A percentile compares a stretch with the other conserved stretches of the same genome.
Evolutionary conservation across 1,140 invertebrate genomes (phyloP).

Genomic region (Caenorhabditis inopinata): DNA sequence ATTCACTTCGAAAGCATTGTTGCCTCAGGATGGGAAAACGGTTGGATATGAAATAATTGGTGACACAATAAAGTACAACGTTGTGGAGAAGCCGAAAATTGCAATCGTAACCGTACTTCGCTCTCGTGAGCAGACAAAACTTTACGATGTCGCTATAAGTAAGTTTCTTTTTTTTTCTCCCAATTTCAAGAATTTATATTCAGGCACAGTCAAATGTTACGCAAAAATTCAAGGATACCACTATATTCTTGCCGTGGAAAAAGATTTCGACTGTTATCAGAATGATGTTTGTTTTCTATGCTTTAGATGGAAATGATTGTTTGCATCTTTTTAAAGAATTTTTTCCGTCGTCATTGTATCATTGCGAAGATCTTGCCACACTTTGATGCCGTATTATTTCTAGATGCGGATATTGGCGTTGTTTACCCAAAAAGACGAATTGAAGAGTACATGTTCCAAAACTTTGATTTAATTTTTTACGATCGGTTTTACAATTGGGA

Average conservation of each 20-base stretch:
- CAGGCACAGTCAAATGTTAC: conserved; percentile 38
- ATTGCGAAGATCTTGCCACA: not conserved
- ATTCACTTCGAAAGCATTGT: too few relatives aligned
- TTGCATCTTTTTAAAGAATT: not conserved
- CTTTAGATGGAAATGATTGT: not conserved
- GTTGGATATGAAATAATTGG: conserved; percentile 20
- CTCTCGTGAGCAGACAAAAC: not conserved
- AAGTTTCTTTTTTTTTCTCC: not conserved
- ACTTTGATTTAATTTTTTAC: conserved; percentile 59
- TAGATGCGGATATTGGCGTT: conserved; percentile 61
- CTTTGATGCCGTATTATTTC: conserved; percentile 56
- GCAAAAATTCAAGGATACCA: conserved; percentile 38
- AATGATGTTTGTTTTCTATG: conserved; percentile 12
- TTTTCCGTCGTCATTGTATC: conserved; percentile 35
- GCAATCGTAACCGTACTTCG: not conserved
- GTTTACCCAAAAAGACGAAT: conserved; percentile 62
- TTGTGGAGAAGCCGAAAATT: conserved; percentile 2
- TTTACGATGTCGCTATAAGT: not conserved
- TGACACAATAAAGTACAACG: not conserved
- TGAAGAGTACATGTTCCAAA: conserved; percentile 59
- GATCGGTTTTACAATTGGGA: conserved; percentile 64
- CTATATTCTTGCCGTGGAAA: conserved; percentile 24
- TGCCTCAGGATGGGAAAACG: not conserved
- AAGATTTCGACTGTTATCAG: conserved; percentile 22
- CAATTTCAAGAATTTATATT: not conserved